Evolutionary conservation across 2,888 invertebrate species (phyloP).

Genomic region (Penaeus monodon): DNA sequence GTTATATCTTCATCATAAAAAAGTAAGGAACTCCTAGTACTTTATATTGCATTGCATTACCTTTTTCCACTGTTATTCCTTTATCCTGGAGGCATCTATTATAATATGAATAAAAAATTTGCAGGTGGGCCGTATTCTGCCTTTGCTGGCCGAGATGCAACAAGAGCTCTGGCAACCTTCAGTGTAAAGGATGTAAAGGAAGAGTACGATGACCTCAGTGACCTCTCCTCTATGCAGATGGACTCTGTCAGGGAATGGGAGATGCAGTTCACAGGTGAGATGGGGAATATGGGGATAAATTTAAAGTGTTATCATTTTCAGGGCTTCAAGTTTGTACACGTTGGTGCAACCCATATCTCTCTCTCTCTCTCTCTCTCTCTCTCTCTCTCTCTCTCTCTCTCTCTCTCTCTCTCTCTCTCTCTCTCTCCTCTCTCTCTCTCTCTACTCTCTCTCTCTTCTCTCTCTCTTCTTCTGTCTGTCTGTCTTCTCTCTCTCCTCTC

Average conservation of each 20-base stretch:
- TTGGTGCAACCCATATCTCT: too few relatives aligned
- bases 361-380: too few relatives aligned
- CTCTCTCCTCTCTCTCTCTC: not conserved
- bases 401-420: not conserved
- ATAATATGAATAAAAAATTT: slow-evolving; percentile 44
- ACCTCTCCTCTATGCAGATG: slow-evolving; percentile 93
- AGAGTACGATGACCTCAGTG: slow-evolving; percentile 95
- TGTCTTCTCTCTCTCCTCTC: too few relatives aligned
- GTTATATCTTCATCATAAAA: too few relatives aligned
- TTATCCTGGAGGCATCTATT: slow-evolving; percentile 32
- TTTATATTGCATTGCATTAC: too few relatives aligned
- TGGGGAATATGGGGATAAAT: too few relatives aligned
- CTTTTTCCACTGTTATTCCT: not conserved
- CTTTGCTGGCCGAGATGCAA: slow-evolving; percentile 95
- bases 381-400: not conserved
- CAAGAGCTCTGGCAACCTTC: slow-evolving; percentile 94
- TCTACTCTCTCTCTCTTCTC: too few relatives aligned
- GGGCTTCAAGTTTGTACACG: too few relatives aligned
- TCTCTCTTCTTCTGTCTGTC: not conserved
- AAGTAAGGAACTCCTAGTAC: too few relatives aligned
- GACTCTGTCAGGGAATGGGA: slow-evolving; percentile 97
- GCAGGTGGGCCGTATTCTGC: slow-evolving; percentile 92
- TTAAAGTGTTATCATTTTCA: too few relatives aligned
- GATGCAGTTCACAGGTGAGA: slow-evolving; percentile 81
- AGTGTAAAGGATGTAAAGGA: slow-evolving; percentile 82